Percentiles rank a stretch among this genome's conserved stretches.
Conservation (phyloP, 2,888 invertebrate species). For the Nomada fucata region DNA sequence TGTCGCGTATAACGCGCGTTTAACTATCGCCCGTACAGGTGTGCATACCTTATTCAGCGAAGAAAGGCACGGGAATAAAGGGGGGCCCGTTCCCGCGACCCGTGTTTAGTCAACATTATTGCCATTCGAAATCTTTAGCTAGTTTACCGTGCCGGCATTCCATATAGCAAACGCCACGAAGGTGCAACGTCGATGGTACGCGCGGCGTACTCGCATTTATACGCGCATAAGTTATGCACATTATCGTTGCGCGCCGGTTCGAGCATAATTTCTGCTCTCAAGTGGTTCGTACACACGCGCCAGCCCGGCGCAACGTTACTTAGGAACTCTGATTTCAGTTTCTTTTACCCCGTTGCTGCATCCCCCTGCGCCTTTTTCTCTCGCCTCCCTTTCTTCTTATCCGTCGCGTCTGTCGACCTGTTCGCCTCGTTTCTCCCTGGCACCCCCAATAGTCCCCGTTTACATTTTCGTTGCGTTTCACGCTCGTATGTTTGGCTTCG, state of each 20-base stretch:
- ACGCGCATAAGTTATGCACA: constrained; percentile 64
- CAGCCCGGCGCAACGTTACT: constrained; percentile 43
- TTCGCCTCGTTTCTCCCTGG: neutral
- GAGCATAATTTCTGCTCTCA: constrained; percentile 62
- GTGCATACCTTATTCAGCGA: constrained; percentile 42
- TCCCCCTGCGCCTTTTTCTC: neutral
- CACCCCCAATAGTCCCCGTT: neutral
- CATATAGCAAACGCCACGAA: constrained; percentile 48
- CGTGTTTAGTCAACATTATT: constrained; percentile 64
- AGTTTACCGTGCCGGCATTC: constrained; percentile 49
- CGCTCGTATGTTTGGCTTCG: no score
- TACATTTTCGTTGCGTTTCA: neutral
- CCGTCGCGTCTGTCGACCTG: constrained; percentile 1
- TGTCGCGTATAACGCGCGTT: neutral
- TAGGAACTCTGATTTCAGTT: constrained; percentile 58
- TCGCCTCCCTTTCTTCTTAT: constrained; percentile 3
- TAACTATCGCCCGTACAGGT: neutral
- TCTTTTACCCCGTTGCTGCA: constrained; percentile 26
- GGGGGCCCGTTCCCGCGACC: constrained; percentile 38
- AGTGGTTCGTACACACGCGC: constrained; percentile 52
- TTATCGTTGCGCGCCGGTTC: constrained; percentile 64
- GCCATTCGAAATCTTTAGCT: constrained; percentile 55
- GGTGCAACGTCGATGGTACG: constrained; percentile 49
- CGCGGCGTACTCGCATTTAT: constrained; percentile 45
- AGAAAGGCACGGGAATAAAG: constrained; percentile 47